Evolutionary conservation across 1,140 invertebrate genomes (phyloP).

Genomic region (Metaphire vulgaris): DNA sequence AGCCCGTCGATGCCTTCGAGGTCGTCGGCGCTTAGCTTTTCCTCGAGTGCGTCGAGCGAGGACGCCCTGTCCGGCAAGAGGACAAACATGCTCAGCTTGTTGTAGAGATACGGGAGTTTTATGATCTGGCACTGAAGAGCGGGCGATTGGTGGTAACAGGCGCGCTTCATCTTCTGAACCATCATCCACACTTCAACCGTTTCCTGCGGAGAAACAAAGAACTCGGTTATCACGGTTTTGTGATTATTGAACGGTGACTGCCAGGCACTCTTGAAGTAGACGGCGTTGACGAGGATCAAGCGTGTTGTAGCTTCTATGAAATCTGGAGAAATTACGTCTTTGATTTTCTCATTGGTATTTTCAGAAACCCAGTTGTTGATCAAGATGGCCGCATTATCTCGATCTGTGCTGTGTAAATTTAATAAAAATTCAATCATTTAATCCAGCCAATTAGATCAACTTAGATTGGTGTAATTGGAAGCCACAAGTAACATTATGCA

Average conservation of each 20-base stretch:
- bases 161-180: slow-evolving; percentile 53
- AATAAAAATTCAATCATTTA: no score
- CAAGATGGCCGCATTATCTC: no score
- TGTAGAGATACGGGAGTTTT: slow-evolving; percentile 64
- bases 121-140: slow-evolving; percentile 64
- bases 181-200: slow-evolving; percentile 32
- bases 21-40: slow-evolving; percentile 48
- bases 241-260: no score
- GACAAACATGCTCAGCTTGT: no score
- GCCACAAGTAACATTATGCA: no score
- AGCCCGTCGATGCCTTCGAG: slow-evolving; percentile 42
- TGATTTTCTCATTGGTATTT: no score
- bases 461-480: no score
- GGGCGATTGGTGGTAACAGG: neutral
- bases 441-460: no score
- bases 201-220: slow-evolving; percentile 42
- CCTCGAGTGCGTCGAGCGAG: no score
- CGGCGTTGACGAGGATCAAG: slow-evolving; percentile 1
- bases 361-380: slow-evolving; percentile 6
- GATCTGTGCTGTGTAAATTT: no score
- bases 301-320: neutral
- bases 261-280: neutral
- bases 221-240: slow-evolving; percentile 53
- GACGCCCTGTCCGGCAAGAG: slow-evolving; percentile 59
- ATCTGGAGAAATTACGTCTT: neutral